A percentile compares a stretch with the other conserved stretches of the same genome.
Conservation (phyloP, 2,797 vertebrate genomes). For the Brachymystax lenok region DNA sequence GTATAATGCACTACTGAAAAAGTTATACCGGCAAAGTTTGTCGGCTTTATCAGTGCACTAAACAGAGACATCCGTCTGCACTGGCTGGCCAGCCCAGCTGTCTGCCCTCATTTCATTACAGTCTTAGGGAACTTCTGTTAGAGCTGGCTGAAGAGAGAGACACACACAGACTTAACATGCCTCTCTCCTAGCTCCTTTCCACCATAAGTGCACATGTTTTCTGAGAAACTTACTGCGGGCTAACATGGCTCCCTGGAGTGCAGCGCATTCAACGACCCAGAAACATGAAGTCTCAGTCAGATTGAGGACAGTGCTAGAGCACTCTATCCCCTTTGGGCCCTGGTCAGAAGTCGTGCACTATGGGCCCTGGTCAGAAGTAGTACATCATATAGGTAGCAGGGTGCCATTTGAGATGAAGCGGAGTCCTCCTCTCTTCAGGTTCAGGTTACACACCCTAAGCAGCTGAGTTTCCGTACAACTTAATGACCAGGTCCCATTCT, state of each 20-base stretch:
- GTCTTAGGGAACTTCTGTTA: neutral
- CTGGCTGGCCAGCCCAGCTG: neutral
- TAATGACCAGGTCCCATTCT: no score
- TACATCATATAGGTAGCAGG: no score
- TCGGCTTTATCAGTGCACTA: neutral
- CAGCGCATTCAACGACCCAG: neutral
- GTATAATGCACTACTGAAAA: neutral
- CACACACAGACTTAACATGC: neutral
- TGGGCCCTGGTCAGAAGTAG: no score
- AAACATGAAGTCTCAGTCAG: constrained; percentile 1
- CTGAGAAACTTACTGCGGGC: constrained; percentile 1
- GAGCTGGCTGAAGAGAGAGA: neutral
- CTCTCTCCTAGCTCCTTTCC: neutral
- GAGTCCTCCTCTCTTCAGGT: no score
- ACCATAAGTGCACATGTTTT: constrained; percentile 1
- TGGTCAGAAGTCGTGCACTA: no score
- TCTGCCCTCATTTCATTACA: neutral
- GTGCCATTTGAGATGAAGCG: no score
- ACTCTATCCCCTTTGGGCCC: no score
- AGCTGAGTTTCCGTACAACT: no score
- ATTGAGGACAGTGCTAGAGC: neutral
- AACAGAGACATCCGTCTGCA: neutral
- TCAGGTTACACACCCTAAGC: no score
- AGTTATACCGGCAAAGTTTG: neutral
- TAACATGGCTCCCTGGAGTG: neutral